Evolutionary conservation across 2,797 vertebrate genomes (phyloP), one percentile per base, ranked within the genome.

Genomic region (Macropus fuliginosus): DNA sequence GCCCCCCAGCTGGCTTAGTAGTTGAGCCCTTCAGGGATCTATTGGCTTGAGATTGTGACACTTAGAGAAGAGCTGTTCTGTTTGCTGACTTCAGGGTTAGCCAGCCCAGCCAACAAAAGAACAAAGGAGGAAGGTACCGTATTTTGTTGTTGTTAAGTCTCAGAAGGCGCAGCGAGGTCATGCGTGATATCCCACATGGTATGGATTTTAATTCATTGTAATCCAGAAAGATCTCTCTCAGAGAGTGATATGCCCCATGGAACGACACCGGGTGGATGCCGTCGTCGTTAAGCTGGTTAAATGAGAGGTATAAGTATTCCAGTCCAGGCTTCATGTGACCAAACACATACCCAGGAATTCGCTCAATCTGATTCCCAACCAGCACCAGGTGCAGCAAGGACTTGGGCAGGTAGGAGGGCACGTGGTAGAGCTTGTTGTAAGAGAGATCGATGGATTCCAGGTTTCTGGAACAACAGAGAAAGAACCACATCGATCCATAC

Each of bases 381-480:
- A 99, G 98, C 93, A 99, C 99, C 2, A 99, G 98, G 96, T 99
- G 99, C 95, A 99, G 97, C 97, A 99, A 98, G 40, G 99, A 99
- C 97, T 98, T 99, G 50, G 99, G 99, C 93, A 99, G 98, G 96
- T 99, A 99, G 90, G 99, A 99, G 0, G 99, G 99, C 92, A 99
- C 99, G 11, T 99, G 99, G 97, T 99, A 99, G 46, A 99, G 98
- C 13, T 99, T 99, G 96, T 99, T 99, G 57, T 99, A 98, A 5
- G 99, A 99, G 56, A 99, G 99, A 96, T 99, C 99, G 0, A 99
- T 99, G 11, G 99, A 99, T 98, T 99, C 99, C 97, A 99, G 98
- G 98, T 99, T 99, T 98, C 99, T 99, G 74, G 62, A 97, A 95
- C 66, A 96, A 98, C 92, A 55, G 95, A 92, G 21, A 59, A 56